Base-by-base conservation (phyloP, 2,888 invertebrate species). In the Nomada hirtipes region DNA sequence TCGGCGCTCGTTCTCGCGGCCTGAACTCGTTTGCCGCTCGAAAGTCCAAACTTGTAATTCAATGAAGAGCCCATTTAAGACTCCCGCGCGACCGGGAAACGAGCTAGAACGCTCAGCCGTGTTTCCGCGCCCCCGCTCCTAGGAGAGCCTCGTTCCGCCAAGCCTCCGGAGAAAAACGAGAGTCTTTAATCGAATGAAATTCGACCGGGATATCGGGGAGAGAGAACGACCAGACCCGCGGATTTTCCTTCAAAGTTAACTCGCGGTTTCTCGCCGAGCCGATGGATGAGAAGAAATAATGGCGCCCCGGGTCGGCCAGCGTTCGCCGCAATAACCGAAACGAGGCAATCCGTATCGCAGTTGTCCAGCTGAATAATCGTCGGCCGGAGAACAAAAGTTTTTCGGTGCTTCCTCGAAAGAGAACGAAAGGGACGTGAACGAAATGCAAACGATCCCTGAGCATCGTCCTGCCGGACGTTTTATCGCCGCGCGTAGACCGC, bases 361-460 rank as follows among this genome's bases (percentile, higher is more conserved):
- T 20, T 61, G 42, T 47, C 36, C 63, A 42, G 18, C 20, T n/a
- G 71, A 71, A 79, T 64, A 79, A 75, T 82, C 60, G 67, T 50
- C 52, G 75, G 57, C 55, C 52, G 52, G 57, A 42, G 65, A 57
- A 75, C 78, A 76, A 82, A 78, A 73, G 76, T 79, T 68, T 52
- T 67, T 75, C 63, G 72, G 69, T 42, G 71, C 76, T 70, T 67
- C 67, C 70, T 67, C 83, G 80, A 80, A 77, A 47, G 59, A 82
- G 76, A 73, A 74, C 83, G 80, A 80, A 78, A 52, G 71, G 71
- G 65, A 86, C 84, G 84, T 86, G 85, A 76, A 86, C 82, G 84
- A 77, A 84, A 86, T 86, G 84, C 70, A 85, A 85, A 86, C 82
- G 84, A 86, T 84, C 81, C 71, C 47, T 64, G 72, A 57, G 82